These are phyloP conservation scores for Poecile montanus DNA, from an alignment of 2,797 vertebrate genomes.

Conservation along the genomic window DNA sequence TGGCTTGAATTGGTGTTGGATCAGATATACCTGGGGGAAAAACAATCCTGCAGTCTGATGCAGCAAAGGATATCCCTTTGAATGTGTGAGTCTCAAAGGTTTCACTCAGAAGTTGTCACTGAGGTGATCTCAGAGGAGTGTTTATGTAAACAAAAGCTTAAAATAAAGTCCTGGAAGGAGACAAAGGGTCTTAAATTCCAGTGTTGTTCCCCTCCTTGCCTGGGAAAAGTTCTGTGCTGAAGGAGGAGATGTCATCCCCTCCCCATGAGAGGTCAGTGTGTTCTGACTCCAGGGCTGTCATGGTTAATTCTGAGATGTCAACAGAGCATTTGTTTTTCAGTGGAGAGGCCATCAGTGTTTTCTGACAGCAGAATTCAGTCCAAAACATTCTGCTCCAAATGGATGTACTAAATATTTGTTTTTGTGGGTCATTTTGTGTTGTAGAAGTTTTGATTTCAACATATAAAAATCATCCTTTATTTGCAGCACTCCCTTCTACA, in stretches of 20 bases:
- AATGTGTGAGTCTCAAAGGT: neutral
- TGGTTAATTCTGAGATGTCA: neutral
- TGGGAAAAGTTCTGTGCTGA: neutral
- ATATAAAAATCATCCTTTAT: neutral
- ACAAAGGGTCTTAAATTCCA: neutral
- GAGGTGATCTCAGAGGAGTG: neutral
- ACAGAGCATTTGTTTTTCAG: neutral
- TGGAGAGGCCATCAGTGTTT: neutral
- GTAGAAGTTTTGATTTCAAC: neutral
- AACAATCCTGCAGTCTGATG: neutral
- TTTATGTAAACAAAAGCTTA: neutral
- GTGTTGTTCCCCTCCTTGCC: neutral
- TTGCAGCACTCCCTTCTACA: neutral
- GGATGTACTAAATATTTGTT: neutral
- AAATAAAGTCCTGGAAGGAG: neutral
- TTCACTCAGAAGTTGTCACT: neutral
- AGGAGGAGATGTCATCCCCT: neutral
- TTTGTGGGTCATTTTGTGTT: neutral
- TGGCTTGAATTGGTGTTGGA: neutral
- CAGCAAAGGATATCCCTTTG: neutral
- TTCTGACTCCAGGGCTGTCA: neutral
- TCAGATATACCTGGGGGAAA: neutral
- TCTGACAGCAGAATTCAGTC: neutral
- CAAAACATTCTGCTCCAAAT: neutral
- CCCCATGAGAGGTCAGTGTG: neutral